Evolutionary conservation across 1,140 invertebrate genomes (phyloP).

Genomic region (Pomphorhynchus laevis): DNA sequence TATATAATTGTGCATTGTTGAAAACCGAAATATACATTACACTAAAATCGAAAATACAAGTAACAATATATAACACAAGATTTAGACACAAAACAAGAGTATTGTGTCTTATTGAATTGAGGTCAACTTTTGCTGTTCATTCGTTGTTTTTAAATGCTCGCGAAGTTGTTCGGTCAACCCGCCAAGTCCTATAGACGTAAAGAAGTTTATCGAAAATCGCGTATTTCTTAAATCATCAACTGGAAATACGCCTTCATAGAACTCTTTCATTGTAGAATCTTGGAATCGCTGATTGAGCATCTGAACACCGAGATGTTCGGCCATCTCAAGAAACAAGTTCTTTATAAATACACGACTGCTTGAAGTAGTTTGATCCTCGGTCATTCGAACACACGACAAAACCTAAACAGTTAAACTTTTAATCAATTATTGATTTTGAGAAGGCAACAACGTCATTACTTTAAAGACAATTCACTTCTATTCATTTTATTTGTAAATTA

Average conservation of each 20-base stretch:
- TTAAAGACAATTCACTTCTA: not conserved
- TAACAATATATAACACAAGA: not conserved
- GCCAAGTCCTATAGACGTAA: conserved; percentile 81
- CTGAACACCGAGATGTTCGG: conserved; percentile 63
- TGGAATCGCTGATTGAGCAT: conserved; percentile 56
- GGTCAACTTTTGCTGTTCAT: no score
- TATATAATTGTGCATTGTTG: no score
- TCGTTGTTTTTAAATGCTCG: not conserved
- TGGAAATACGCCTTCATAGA: conserved; percentile 66
- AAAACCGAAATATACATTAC: no score
- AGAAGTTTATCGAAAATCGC: conserved; percentile 91
- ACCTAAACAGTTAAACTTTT: conserved; percentile 24
- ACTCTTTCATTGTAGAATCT: conserved; percentile 43
- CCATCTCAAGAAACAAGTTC: conserved; percentile 69
- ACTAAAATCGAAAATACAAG: conserved; percentile 18
- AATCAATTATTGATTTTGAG: no score
- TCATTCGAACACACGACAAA: conserved; percentile 46
- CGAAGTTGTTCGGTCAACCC: conserved; percentile 37
- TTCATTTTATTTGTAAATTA: not conserved
- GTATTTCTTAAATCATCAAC: conserved; percentile 76
- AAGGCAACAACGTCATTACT: not conserved
- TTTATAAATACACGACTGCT: conserved; percentile 89
- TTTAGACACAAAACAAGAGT: not conserved
- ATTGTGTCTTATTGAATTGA: not conserved
- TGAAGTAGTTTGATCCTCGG: conserved; percentile 79